These are phyloP conservation scores for Hycleus phaleratus DNA, from an alignment of 1,140 invertebrate species.

Conservation along the genomic window DNA sequence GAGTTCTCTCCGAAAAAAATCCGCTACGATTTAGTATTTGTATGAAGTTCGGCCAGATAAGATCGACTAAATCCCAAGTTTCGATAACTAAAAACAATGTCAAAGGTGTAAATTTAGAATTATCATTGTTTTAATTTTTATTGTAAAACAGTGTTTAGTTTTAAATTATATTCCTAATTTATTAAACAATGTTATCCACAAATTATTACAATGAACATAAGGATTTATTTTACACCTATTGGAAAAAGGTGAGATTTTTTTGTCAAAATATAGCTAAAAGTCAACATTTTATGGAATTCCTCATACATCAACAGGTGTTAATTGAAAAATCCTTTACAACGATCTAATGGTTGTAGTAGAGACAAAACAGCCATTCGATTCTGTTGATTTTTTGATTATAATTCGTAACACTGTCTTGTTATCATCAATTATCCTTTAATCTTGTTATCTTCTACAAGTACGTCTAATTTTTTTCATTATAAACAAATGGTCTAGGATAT, in stretches of 20 bases:
- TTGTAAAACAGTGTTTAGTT: slow-evolving; percentile 20
- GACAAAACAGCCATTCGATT: not conserved
- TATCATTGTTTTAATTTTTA: slow-evolving; percentile 18
- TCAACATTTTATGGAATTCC: not conserved
- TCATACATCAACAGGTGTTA: not conserved
- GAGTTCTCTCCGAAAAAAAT: slow-evolving; percentile 14
- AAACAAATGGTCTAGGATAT: not conserved
- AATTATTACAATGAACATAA: not conserved
- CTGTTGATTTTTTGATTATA: too few relatives aligned
- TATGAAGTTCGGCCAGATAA: not conserved
- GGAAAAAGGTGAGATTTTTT: slow-evolving; percentile 19
- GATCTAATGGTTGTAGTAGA: not conserved
- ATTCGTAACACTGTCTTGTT: too few relatives aligned
- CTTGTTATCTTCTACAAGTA: too few relatives aligned
- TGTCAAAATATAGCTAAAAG: not conserved
- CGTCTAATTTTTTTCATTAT: not conserved
- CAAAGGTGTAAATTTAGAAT: not conserved
- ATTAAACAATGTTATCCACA: not conserved
- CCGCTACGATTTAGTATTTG: slow-evolving; percentile 15
- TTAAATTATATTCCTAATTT: not conserved
- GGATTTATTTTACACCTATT: slow-evolving; percentile 20
- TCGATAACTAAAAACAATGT: not conserved
- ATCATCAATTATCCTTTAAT: too few relatives aligned
- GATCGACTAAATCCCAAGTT: not conserved
- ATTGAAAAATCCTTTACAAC: not conserved